phyloP scores from a whole-genome alignment of 2,888 invertebrate genomes.

The Latrodectus elegans region DNA sequence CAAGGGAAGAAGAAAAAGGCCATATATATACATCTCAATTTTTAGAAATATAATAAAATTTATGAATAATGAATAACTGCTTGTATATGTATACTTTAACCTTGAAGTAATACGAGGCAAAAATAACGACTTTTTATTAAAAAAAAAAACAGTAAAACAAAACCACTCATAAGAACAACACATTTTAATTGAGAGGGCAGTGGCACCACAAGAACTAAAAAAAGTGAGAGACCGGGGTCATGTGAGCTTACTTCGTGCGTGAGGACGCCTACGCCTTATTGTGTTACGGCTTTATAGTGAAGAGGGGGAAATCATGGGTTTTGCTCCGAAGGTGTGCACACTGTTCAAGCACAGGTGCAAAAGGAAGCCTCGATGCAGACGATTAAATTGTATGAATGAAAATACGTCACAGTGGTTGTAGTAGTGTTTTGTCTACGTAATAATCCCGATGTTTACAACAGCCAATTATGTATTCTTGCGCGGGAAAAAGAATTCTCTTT shows the following conservation, averaged over 20 bases:
- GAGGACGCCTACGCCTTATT: background rate
- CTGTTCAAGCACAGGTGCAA: background rate
- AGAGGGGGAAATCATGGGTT: background rate
- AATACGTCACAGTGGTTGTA: background rate
- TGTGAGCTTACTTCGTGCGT: background rate
- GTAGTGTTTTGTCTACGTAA: background rate
- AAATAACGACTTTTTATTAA: too few species aligned
- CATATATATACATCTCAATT: too few species aligned
- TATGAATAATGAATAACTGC: too few species aligned
- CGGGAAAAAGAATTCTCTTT: constrained; percentile 2
- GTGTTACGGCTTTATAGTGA: background rate
- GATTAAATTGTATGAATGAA: background rate
- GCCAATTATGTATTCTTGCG: background rate
- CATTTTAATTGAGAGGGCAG: background rate
- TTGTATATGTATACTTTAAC: too few species aligned
- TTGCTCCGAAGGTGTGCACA: background rate
- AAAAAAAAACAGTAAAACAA: background rate
- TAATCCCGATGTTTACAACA: background rate
- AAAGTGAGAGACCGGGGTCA: background rate
- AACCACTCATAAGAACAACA: background rate
- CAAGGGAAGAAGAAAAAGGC: too few species aligned
- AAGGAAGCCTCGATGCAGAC: background rate
- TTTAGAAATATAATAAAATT: too few species aligned
- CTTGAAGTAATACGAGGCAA: too few species aligned
- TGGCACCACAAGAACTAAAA: constrained; percentile 3